These are phyloP conservation scores for Lerema accius DNA, from an alignment of 1,140 invertebrate species.

Conservation along the genomic window DNA sequence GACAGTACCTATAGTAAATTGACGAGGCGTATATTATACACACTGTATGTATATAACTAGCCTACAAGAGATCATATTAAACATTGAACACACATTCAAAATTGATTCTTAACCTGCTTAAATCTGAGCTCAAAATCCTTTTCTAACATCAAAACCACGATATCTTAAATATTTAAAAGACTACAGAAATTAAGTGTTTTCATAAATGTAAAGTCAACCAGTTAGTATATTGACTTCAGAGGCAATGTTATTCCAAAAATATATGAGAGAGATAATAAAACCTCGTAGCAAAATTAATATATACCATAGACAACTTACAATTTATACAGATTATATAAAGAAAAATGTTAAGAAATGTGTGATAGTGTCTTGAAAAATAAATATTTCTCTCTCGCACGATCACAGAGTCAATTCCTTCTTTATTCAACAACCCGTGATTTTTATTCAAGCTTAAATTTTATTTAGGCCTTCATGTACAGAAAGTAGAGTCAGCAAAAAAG, in stretches of 20 bases:
- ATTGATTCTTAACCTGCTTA: slow-evolving; percentile 8
- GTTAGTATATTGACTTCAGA: not conserved
- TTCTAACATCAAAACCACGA: not conserved
- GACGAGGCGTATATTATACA: slow-evolving; percentile 56
- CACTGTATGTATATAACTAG: slow-evolving; percentile 68
- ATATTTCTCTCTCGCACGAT: slow-evolving; percentile 15
- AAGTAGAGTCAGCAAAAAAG: slow-evolving; percentile 6
- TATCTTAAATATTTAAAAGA: not conserved
- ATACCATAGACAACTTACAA: not conserved
- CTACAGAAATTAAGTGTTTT: slow-evolving; percentile 1
- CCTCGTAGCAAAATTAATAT: slow-evolving; percentile 20
- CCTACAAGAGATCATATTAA: slow-evolving; percentile 39
- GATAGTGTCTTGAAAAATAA: slow-evolving; percentile 22
- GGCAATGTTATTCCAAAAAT: slow-evolving; percentile 28
- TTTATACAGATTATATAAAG: not conserved
- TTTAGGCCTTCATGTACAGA: slow-evolving; percentile 15
- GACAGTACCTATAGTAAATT: slow-evolving; percentile 27
- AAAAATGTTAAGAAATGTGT: slow-evolving; percentile 3
- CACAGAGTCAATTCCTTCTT: slow-evolving; percentile 29
- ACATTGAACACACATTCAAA: slow-evolving; percentile 33
- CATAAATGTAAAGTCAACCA: not conserved
- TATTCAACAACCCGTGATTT: slow-evolving; percentile 21
- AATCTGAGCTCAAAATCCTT: slow-evolving; percentile 16
- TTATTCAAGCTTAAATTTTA: slow-evolving; percentile 4
- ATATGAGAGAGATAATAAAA: slow-evolving; percentile 24